A percentile compares a stretch with the other conserved stretches of the same genome.
Evolutionary conservation across 2,888 invertebrate species (phyloP).

Genomic region (Subacronicta megacephala): DNA sequence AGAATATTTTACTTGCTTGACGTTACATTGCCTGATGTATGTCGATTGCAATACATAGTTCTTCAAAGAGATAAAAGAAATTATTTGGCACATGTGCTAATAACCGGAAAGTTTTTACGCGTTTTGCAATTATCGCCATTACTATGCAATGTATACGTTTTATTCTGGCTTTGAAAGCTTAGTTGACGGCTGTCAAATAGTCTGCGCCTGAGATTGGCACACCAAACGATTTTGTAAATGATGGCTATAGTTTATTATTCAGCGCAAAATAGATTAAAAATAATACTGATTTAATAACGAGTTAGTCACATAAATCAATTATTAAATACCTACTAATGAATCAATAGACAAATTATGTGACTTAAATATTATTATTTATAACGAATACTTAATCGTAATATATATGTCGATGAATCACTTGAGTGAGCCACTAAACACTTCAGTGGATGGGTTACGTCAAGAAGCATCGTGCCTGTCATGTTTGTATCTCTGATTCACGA

Average conservation of each 20-base stretch:
- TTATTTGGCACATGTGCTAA: constrained; percentile 5
- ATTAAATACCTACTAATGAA: not conserved
- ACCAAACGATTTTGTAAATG: constrained; percentile 22
- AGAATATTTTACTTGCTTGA: not conserved
- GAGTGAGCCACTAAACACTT: constrained; percentile 40
- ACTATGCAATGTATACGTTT: constrained; percentile 35
- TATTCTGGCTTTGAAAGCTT: constrained; percentile 38
- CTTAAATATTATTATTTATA: constrained; percentile 10
- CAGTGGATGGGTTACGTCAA: constrained; percentile 21
- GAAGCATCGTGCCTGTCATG: constrained; percentile 18
- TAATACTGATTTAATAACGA: no score
- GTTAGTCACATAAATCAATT: no score
- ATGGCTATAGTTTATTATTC: not conserved
- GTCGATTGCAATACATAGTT: not conserved
- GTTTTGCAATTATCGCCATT: constrained; percentile 23
- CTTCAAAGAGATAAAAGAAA: constrained; percentile 5
- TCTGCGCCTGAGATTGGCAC: constrained; percentile 26
- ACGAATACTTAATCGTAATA: constrained; percentile 28
- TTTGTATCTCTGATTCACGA: constrained; percentile 44
- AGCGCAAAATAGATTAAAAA: no score
- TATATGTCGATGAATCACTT: constrained; percentile 37
- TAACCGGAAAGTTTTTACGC: constrained; percentile 9
- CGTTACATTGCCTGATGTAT: not conserved
- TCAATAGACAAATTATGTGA: constrained; percentile 8
- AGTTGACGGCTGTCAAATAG: constrained; percentile 42